phyloP scores from a whole-genome alignment of 2,113 vertebrate species.

The Murina feae region DNA sequence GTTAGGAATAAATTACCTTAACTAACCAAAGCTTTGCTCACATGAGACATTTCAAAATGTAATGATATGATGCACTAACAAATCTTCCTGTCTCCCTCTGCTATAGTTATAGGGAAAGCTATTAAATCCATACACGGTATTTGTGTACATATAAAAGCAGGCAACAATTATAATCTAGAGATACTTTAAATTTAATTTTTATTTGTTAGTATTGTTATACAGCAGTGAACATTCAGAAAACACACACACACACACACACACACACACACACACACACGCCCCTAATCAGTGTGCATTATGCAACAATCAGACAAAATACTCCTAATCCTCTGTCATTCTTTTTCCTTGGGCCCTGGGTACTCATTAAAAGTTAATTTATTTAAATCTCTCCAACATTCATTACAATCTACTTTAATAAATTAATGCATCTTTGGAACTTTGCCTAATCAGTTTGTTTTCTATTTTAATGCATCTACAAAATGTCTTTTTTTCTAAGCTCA shows the following conservation, averaged over 20 bases:
- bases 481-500: conserved; percentile 51
- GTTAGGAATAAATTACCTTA: conserved; percentile 54
- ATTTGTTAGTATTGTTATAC: conserved; percentile 69
- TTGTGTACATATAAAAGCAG: conserved; percentile 52
- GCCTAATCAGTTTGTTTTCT: conserved; percentile 73
- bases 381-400: conserved; percentile 73
- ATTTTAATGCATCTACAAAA: conserved; percentile 66
- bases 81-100: conserved; percentile 30
- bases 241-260: too few species aligned
- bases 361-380: conserved; percentile 78
- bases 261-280: background rate
- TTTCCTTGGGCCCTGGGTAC: conserved; percentile 65
- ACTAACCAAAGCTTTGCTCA: conserved; percentile 49
- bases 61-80: conserved; percentile 13
- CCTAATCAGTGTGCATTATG: conserved; percentile 70
- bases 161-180: conserved; percentile 66
- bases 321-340: conserved; percentile 73
- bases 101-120: conserved; percentile 28
- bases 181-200: conserved; percentile 67
- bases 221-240: conserved; percentile 51
- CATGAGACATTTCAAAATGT: conserved; percentile 42
- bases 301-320: conserved; percentile 68
- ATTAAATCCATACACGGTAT: conserved; percentile 41
- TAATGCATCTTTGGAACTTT: conserved; percentile 75
- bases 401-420: conserved; percentile 75